Percentiles rank a stretch among this genome's conserved stretches.
These are phyloP conservation scores for Pyrrhia umbra DNA, from an alignment of 2,888 invertebrate species.

Conservation along the genomic window DNA sequence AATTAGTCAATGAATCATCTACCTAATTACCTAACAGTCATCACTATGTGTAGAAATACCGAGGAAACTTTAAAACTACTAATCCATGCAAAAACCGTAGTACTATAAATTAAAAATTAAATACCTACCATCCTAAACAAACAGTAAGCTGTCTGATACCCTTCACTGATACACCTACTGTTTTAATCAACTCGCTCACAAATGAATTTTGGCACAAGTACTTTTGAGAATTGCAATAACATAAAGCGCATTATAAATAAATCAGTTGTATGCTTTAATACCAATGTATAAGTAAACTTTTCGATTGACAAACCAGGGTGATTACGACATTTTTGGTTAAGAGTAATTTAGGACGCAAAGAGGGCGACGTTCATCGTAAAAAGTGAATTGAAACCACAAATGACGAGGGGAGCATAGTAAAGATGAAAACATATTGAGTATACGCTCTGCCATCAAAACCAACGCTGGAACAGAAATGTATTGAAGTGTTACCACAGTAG, in stretches of 20 bases:
- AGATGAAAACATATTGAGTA: conserved; percentile 49
- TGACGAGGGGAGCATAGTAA: conserved; percentile 79
- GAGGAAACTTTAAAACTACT: not conserved
- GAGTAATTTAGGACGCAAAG: conserved; percentile 79
- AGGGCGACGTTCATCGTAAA: conserved; percentile 84
- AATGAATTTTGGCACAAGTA: conserved; percentile 57
- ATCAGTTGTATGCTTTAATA: conserved; percentile 52
- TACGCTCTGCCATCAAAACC: conserved; percentile 31
- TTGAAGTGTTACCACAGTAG: too few relatives aligned
- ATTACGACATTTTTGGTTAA: conserved; percentile 76
- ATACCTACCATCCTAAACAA: conserved; percentile 47
- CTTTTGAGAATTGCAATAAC: conserved; percentile 34
- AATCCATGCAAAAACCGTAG: conserved; percentile 1
- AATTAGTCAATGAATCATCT: not conserved
- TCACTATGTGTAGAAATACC: not conserved
- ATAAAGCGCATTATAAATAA: conserved; percentile 21
- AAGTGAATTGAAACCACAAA: conserved; percentile 90
- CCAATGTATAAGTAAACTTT: conserved; percentile 41
- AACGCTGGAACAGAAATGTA: too few relatives aligned
- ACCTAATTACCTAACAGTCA: not conserved
- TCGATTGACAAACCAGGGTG: conserved; percentile 48
- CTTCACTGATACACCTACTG: conserved; percentile 52
- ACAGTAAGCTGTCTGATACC: conserved; percentile 49
- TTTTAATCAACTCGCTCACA: conserved; percentile 56
- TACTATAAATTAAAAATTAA: conserved; percentile 23